Evolutionary conservation across 2,113 vertebrate species (phyloP).

Genomic region (Propithecus coquereli): DNA sequence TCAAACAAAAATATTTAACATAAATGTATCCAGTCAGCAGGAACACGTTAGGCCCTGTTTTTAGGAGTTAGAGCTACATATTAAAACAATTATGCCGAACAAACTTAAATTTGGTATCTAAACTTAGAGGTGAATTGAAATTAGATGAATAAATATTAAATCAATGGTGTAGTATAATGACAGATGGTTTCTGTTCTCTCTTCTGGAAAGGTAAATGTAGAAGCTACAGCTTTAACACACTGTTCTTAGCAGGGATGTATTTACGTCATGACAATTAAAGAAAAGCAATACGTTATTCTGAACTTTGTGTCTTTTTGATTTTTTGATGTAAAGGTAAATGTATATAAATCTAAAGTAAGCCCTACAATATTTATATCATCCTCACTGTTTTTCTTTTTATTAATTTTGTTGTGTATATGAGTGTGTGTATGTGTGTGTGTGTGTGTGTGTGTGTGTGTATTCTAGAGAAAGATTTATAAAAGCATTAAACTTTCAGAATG

Average conservation of each 20-base stretch:
- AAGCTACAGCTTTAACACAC: neutral
- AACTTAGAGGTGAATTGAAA: conserved; percentile 55
- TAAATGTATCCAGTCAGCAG: neutral
- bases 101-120: conserved; percentile 71
- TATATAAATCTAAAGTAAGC: neutral
- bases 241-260: conserved; percentile 3
- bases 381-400: neutral
- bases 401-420: neutral
- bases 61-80: conserved; percentile 60
- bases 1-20: conserved; percentile 50
- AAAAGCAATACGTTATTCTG: neutral
- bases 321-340: neutral
- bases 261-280: neutral
- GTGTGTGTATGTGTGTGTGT: neutral
- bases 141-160: conserved; percentile 24
- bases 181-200: conserved; percentile 41
- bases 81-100: conserved; percentile 64
- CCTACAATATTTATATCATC: neutral
- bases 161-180: neutral
- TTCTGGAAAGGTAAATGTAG: conserved; percentile 51
- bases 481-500: neutral
- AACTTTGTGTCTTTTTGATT: conserved; percentile 14
- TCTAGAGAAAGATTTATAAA: neutral
- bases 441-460: neutral
- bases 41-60: conserved; percentile 69